Percentiles rank a stretch among this genome's conserved stretches.
Conservation (phyloP, 2,113 vertebrate genomes). For the Gopherus evgoodei region DNA sequence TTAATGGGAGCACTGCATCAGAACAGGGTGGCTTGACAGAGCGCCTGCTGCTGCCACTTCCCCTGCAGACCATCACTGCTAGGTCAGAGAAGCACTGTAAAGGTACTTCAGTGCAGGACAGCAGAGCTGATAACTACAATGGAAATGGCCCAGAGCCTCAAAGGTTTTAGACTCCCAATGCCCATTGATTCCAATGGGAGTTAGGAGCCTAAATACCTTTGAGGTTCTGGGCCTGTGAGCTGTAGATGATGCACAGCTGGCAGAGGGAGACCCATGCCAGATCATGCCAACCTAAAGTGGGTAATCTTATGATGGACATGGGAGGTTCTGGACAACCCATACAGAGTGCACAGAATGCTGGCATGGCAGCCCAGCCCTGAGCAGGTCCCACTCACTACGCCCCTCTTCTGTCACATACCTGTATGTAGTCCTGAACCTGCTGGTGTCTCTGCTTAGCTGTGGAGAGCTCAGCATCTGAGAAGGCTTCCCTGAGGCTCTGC, state of each 20-base stretch:
- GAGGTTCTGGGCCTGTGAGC: background rate
- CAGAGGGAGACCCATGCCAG: background rate
- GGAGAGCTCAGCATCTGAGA: conserved; percentile 87
- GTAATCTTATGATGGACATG: accelerated
- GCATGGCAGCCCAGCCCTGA: background rate
- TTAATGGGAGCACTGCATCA: background rate
- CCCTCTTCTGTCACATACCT: conserved; percentile 71
- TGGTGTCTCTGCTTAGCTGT: conserved; percentile 90
- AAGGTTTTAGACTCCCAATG: no score
- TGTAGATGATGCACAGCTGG: background rate
- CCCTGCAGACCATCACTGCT: background rate
- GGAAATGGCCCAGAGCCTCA: background rate
- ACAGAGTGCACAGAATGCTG: accelerated
- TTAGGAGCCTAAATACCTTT: background rate
- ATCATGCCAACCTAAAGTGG: background rate
- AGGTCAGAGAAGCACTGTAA: accelerated
- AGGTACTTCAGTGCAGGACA: background rate
- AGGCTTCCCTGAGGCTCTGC: conserved; percentile 91
- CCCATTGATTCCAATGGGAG: background rate
- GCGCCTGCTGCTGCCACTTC: background rate
- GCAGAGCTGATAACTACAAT: background rate
- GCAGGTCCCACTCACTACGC: accelerated
- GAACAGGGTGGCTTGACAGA: background rate
- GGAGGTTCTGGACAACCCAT: background rate
- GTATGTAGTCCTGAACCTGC: conserved; percentile 89